Conservation (phyloP, 2,797 vertebrate species). For the Centropyge bicolor region DNA sequence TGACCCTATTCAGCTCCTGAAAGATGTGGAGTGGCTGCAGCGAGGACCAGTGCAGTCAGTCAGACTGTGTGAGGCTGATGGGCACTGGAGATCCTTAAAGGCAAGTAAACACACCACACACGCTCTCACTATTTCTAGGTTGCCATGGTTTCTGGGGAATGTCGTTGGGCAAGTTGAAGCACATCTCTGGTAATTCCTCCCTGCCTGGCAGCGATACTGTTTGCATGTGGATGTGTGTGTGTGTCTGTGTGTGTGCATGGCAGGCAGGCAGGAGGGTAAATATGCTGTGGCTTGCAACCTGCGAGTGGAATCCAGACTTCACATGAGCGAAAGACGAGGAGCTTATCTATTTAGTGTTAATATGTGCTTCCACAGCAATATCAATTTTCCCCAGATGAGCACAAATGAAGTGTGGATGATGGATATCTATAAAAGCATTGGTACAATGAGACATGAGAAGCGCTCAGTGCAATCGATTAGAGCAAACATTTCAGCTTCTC, state of each 20-base stretch:
- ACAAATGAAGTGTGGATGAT: slow-evolving; percentile 53
- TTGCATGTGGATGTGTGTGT: slow-evolving; percentile 26
- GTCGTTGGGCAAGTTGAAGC: slow-evolving; percentile 80
- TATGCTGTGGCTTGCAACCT: slow-evolving; percentile 71
- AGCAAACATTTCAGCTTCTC: slow-evolving; percentile 46
- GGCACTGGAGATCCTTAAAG: slow-evolving; percentile 79
- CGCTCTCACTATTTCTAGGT: slow-evolving; percentile 72
- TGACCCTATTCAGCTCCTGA: slow-evolving; percentile 82
- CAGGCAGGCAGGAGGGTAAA: slow-evolving; percentile 50
- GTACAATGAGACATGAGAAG: slow-evolving; percentile 51
- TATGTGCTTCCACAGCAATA: slow-evolving; percentile 57
- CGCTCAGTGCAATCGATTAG: slow-evolving; percentile 57
- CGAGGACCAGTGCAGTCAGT: slow-evolving; percentile 59
- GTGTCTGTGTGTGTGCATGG: slow-evolving; percentile 21
- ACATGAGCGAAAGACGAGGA: slow-evolving; percentile 40
- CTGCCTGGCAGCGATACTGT: slow-evolving; percentile 75
- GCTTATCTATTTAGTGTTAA: slow-evolving; percentile 59
- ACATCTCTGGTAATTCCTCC: slow-evolving; percentile 78
- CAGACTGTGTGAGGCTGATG: slow-evolving; percentile 67
- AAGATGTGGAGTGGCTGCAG: slow-evolving; percentile 77
- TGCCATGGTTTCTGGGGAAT: slow-evolving; percentile 85
- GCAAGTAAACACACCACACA: slow-evolving; percentile 75
- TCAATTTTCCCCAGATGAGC: slow-evolving; percentile 63
- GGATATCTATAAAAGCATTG: slow-evolving; percentile 26
- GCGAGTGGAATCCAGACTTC: slow-evolving; percentile 57